A percentile compares a stretch with the other conserved stretches of the same genome.
These are phyloP conservation scores for Dicycla oo DNA, from an alignment of 2,888 invertebrate genomes.

Conservation along the genomic window DNA sequence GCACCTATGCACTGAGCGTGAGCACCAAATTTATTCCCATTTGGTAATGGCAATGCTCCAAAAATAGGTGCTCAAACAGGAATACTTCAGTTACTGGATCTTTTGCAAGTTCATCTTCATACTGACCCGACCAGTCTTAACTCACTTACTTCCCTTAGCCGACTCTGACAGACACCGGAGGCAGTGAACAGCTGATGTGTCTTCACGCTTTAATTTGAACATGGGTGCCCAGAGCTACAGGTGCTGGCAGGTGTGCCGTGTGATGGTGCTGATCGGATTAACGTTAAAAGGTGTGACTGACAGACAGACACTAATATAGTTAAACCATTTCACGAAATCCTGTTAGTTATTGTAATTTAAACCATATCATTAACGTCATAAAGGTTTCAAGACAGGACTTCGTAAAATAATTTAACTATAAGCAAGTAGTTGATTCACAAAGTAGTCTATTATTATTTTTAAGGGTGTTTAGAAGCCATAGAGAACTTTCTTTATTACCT, in stretches of 20 bases:
- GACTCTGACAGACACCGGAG: conserved; percentile 44
- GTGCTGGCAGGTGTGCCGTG: conserved; percentile 48
- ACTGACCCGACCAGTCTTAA: conserved; percentile 32
- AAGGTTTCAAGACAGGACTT: too few species aligned
- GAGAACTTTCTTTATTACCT: background rate
- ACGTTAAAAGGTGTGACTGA: conserved; percentile 39
- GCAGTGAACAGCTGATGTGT: conserved; percentile 48
- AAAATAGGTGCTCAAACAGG: too few species aligned
- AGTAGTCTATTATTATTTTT: conserved; percentile 2
- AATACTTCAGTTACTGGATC: background rate
- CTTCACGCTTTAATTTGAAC: conserved; percentile 53
- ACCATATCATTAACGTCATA: too few species aligned
- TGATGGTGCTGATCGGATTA: conserved; percentile 44
- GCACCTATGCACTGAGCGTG: too few species aligned
- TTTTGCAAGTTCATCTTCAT: conserved; percentile 1
- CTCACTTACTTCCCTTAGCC: conserved; percentile 40
- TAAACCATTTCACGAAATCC: too few species aligned
- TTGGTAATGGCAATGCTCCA: too few species aligned
- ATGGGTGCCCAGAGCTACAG: conserved; percentile 30
- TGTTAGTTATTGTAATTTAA: too few species aligned
- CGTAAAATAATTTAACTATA: too few species aligned
- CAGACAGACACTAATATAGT: conserved; percentile 16
- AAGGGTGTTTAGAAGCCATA: too few species aligned
- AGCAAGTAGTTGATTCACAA: background rate
- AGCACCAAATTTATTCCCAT: too few species aligned